Conservation (phyloP, 2,888 invertebrate genomes). For the Iphiclides podalirius region DNA sequence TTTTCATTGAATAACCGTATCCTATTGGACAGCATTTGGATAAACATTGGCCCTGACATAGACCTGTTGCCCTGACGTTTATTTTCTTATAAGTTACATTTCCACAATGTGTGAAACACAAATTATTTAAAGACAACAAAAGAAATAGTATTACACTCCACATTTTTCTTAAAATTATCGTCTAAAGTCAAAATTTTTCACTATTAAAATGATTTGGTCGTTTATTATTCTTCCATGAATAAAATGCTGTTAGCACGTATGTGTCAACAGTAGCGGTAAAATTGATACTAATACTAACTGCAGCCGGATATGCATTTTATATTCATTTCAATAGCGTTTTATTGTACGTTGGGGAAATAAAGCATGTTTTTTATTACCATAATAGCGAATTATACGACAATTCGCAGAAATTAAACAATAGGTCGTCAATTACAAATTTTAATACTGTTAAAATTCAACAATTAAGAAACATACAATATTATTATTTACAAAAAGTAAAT, state of each 20-base stretch:
- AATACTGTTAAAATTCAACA: slow-evolving; percentile 79
- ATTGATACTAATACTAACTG: slow-evolving; percentile 7
- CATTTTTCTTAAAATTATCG: background rate
- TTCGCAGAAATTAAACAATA: slow-evolving; percentile 26
- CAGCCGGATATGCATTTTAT: background rate
- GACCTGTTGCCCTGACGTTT: slow-evolving; percentile 23
- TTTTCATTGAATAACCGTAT: slow-evolving; percentile 29
- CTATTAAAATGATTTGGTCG: background rate
- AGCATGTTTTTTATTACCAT: slow-evolving; percentile 17
- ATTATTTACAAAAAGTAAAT: slow-evolving; percentile 59
- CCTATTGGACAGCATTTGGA: slow-evolving; percentile 49
- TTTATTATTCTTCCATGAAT: no score
- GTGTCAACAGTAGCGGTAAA: background rate
- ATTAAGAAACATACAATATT: slow-evolving; percentile 65
- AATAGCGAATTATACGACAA: background rate
- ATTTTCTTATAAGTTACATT: slow-evolving; percentile 23
- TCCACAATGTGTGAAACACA: background rate
- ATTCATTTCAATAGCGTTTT: slow-evolving; percentile 1
- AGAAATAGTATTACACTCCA: background rate
- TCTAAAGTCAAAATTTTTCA: background rate
- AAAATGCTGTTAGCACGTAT: no score
- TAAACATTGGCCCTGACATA: slow-evolving; percentile 35
- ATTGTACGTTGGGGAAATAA: slow-evolving; percentile 16
- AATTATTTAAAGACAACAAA: background rate
- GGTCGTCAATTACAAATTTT: slow-evolving; percentile 50